phyloP scores from a whole-genome alignment of 2,888 invertebrate genomes.

The Lasioglossum marginatum region DNA sequence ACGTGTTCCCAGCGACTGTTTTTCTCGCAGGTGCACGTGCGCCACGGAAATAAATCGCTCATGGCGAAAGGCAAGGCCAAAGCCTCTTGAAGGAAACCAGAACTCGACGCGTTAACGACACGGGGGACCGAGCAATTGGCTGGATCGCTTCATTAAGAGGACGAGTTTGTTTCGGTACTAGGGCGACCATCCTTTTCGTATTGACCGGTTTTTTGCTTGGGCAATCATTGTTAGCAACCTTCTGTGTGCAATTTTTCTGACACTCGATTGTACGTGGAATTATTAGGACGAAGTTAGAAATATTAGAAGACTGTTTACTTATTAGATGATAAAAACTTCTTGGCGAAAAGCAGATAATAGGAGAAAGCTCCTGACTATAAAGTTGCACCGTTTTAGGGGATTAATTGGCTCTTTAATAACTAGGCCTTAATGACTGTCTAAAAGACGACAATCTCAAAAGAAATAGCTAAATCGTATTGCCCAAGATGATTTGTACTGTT shows the following conservation, averaged over 20 bases:
- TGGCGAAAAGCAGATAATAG: no score
- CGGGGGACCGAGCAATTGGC: not conserved
- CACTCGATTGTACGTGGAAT: not conserved
- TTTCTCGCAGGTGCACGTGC: conserved; percentile 54
- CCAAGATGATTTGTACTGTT: no score
- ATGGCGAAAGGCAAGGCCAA: conserved; percentile 57
- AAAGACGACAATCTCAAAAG: no score
- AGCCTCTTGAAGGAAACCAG: conserved; percentile 2
- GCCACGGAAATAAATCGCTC: conserved; percentile 56
- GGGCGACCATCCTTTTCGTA: not conserved
- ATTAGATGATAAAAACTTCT: no score
- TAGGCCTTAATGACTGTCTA: no score
- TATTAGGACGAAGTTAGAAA: no score
- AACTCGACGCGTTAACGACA: conserved; percentile 14
- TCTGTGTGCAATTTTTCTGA: not conserved
- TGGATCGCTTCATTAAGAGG: conserved; percentile 4
- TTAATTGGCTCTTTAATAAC: no score
- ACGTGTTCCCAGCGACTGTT: conserved; percentile 41
- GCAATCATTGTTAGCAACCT: not conserved
- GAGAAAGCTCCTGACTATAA: no score
- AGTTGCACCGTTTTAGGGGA: no score
- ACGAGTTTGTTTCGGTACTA: not conserved
- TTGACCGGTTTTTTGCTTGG: not conserved
- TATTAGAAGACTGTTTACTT: no score
- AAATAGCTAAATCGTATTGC: no score